A percentile compares a stretch with the other conserved stretches of the same genome.
Evolutionary conservation across 2,797 vertebrate genomes (phyloP).

Genomic region (Neosilurus mollespiculum): DNA sequence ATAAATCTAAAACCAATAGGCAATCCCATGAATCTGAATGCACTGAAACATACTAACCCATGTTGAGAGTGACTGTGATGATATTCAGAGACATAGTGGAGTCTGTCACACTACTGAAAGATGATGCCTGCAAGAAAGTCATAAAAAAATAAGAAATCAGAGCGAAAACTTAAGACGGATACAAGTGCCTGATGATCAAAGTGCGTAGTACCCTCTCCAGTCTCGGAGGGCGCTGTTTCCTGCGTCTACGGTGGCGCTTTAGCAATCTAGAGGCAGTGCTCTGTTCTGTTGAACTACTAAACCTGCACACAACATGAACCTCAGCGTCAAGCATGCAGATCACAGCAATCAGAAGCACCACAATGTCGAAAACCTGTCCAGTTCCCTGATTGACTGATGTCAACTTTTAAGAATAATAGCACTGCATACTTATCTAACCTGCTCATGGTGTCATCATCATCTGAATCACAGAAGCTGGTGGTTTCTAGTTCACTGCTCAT

Average conservation of each 20-base stretch:
- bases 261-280: slow-evolving; percentile 87
- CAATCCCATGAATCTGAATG: not conserved
- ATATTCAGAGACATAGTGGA: slow-evolving; percentile 95
- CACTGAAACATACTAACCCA: slow-evolving; percentile 76
- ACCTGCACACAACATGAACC: slow-evolving; percentile 67
- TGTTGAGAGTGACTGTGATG: slow-evolving; percentile 92
- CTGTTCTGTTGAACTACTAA: slow-evolving; percentile 91
- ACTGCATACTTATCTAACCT: slow-evolving; percentile 66
- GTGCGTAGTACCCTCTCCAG: slow-evolving; percentile 80
- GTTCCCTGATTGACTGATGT: not conserved
- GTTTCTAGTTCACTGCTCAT: slow-evolving; percentile 92
- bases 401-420: not conserved
- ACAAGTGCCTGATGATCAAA: not conserved
- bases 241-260: slow-evolving; percentile 85
- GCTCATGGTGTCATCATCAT: slow-evolving; percentile 91
- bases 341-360: not conserved
- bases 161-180: not conserved
- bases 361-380: not conserved
- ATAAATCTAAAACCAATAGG: not conserved
- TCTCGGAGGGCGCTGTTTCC: slow-evolving; percentile 88
- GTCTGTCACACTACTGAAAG: slow-evolving; percentile 92
- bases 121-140: slow-evolving; percentile 76
- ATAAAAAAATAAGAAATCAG: not conserved
- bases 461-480: slow-evolving; percentile 88
- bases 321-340: not conserved